Conservation (phyloP, 2,888 invertebrate species). For the Nomada goodeniana region DNA sequence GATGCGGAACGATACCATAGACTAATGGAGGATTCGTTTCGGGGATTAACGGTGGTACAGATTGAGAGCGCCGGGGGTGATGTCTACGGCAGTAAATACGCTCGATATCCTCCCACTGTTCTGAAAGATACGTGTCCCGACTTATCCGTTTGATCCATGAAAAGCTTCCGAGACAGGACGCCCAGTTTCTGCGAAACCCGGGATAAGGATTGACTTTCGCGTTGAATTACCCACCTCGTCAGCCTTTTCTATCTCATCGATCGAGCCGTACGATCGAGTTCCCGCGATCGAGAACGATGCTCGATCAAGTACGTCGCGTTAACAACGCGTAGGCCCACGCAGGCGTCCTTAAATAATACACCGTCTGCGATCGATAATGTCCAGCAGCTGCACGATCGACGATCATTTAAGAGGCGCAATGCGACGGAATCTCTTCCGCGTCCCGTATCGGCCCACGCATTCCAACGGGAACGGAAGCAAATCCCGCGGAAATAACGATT, state of each 20-base stretch:
- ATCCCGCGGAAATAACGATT: conserved; percentile 57
- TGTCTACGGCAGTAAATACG: conserved; percentile 20
- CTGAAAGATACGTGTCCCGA: conserved; percentile 46
- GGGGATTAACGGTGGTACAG: conserved; percentile 23
- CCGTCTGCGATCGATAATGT: too few species aligned
- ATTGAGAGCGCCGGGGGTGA: conserved; percentile 20
- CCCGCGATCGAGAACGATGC: not conserved
- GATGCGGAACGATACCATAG: too few species aligned
- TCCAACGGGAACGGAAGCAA: conserved; percentile 41
- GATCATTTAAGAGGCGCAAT: conserved; percentile 4
- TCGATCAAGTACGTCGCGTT: not conserved
- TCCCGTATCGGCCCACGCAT: not conserved
- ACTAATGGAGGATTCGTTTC: conserved; percentile 11
- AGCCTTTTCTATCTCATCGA: conserved; percentile 16
- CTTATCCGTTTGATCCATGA: conserved; percentile 51
- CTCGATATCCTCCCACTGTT: not conserved
- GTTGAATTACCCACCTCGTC: conserved; percentile 9
- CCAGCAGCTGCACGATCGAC: not conserved
- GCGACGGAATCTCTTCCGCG: too few species aligned
- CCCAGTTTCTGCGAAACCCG: conserved; percentile 40
- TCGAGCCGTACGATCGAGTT: conserved; percentile 3
- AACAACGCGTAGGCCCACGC: too few species aligned
- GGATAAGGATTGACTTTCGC: conserved; percentile 42
- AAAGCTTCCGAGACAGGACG: conserved; percentile 22
- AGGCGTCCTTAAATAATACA: too few species aligned